Conservation (phyloP, 1,140 invertebrate species). For the Trichoplusia ni region DNA sequence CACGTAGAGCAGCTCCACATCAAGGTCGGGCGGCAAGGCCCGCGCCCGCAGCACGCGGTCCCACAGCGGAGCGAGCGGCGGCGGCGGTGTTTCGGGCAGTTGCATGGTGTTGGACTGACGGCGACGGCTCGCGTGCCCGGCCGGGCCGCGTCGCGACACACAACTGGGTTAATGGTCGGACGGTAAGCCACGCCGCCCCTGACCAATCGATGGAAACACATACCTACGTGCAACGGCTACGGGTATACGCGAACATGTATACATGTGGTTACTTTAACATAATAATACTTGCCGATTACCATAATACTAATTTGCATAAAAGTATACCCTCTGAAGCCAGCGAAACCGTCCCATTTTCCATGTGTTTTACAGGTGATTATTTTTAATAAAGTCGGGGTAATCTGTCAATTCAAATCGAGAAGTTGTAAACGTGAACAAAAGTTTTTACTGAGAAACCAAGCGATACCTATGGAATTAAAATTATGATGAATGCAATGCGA, state of each 20-base stretch:
- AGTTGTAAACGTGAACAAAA: not conserved
- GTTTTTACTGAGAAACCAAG: too few species aligned
- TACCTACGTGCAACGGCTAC: constrained; percentile 21
- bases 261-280: not conserved
- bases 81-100: constrained; percentile 73
- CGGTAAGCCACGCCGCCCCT: constrained; percentile 66
- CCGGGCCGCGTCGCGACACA: constrained; percentile 65
- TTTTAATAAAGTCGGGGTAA: not conserved
- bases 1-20: constrained; percentile 84
- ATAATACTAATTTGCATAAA: constrained; percentile 12
- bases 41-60: constrained; percentile 86
- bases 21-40: constrained; percentile 83
- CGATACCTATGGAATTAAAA: too few species aligned
- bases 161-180: constrained; percentile 81
- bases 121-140: constrained; percentile 60
- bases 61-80: constrained; percentile 87
- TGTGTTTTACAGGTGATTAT: not conserved
- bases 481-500: too few species aligned
- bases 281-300: constrained; percentile 11
- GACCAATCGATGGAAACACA: constrained; percentile 73
- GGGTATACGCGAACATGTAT: constrained; percentile 13
- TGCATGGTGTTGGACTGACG: constrained; percentile 70
- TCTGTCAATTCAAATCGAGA: not conserved
- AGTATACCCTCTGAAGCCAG: not conserved
- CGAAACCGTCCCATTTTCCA: not conserved